Conservation (phyloP, 2,888 invertebrate genomes). For the Suillia variegata region DNA sequence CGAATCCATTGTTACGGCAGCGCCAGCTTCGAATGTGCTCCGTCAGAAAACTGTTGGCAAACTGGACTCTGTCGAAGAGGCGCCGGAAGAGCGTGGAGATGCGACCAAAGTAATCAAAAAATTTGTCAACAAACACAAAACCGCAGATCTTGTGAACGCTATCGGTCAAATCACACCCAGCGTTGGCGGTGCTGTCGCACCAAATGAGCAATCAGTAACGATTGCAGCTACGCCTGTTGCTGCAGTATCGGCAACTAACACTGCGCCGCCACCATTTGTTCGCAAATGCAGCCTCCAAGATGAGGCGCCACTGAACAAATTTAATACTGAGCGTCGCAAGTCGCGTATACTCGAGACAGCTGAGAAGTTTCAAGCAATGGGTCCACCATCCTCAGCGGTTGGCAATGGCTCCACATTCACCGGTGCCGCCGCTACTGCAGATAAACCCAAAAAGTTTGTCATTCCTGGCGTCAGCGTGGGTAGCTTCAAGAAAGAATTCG, state of each 20-base stretch:
- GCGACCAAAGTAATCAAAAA: slow-evolving; percentile 60
- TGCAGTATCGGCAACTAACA: slow-evolving; percentile 5
- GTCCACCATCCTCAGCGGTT: slow-evolving; percentile 29
- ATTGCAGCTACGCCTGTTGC: slow-evolving; percentile 16
- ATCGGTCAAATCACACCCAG: slow-evolving; percentile 46
- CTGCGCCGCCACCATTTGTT: slow-evolving; percentile 38
- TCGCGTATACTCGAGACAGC: slow-evolving; percentile 74
- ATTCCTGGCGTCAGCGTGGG: slow-evolving; percentile 84
- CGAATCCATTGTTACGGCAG: slow-evolving; percentile 23
- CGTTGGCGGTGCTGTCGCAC: no score
- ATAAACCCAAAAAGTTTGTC: slow-evolving; percentile 80
- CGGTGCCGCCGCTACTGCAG: slow-evolving; percentile 31
- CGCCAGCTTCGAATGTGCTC: slow-evolving; percentile 36
- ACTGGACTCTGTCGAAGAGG: slow-evolving; percentile 50
- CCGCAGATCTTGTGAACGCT: slow-evolving; percentile 58
- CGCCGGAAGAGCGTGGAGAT: slow-evolving; percentile 55
- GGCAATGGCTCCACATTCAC: slow-evolving; percentile 11
- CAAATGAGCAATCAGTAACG: slow-evolving; percentile 21
- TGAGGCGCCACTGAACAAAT: slow-evolving; percentile 54
- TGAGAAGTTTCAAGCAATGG: slow-evolving; percentile 71
- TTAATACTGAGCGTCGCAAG: slow-evolving; percentile 67
- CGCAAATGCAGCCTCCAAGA: slow-evolving; percentile 60
- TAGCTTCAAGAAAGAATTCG: slow-evolving; percentile 85
- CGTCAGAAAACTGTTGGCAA: slow-evolving; percentile 46
- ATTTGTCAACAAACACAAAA: slow-evolving; percentile 61